Evolutionary conservation across 2,113 vertebrate genomes (phyloP), one percentile per base, ranked within the genome.

Genomic region (Chinchilla lanigera): DNA sequence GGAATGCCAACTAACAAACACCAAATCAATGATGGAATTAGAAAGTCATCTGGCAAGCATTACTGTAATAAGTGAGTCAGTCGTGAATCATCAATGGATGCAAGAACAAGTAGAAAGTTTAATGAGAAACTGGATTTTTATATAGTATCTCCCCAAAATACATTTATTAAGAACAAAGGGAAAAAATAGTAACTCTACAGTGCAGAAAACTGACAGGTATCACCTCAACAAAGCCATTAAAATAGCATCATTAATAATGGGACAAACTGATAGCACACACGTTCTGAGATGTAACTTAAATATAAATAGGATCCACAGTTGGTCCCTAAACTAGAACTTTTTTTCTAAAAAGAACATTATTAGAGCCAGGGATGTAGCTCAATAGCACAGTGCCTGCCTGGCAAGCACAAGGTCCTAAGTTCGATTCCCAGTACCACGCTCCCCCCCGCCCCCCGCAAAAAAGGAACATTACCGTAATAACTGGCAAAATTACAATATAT

Each of bases 381-480:
- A 60, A 20, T 7, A 24, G 58, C 58, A 60, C 56, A 58, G 56
- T 5, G 17, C 58, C 58, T 60, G 58, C 58, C 58, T 60, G 22
- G 58, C 58, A 60, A 60, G 58, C 7, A 7, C 22, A 60, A 60
- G 58, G 22, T 26, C 58, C 58, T 60, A 20, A 60, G 58, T 60
- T 60, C 7, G 26, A 61, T 26, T 61, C 60, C 22, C 20, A 7
- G 60, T 61, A 60, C 58, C 60, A 26, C 10, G 26, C 47, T 9
- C 47, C 47, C 47, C 47, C 47, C 47, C 47, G 47, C 47, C 9
- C 47, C 47, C 47, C 47, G 8, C 24, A 61, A 61, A 24, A 60
- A 92, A 97, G 87, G n/a, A 50, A 69, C 10, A 87, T 86, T 73
- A 96, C 10, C 77, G 33, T 54, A 61, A 78, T 50, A 96, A 95